phyloP scores from a whole-genome alignment of 2,113 vertebrate species.

The Gymnobelideus leadbeateri region DNA sequence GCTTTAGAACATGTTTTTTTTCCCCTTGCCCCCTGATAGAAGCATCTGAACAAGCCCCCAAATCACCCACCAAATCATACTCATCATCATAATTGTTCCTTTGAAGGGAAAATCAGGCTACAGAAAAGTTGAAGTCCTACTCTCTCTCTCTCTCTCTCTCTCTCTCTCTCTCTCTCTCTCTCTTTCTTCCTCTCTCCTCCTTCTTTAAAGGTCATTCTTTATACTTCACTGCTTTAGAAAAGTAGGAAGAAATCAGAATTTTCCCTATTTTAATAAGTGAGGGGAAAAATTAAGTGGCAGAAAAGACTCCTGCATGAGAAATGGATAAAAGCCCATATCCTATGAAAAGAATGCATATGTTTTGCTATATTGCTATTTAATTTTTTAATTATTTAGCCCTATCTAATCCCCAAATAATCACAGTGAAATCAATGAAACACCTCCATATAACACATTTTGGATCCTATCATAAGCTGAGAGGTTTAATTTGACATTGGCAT shows the following conservation, averaged over 20 bases:
- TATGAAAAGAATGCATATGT: conserved; percentile 35
- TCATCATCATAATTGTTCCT: conserved; percentile 22
- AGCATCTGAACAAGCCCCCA: background rate
- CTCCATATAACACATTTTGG: conserved; percentile 46
- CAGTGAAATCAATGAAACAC: conserved; percentile 30
- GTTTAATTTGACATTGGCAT: conserved; percentile 62
- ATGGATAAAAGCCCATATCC: conserved; percentile 49
- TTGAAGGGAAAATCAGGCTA: conserved; percentile 36
- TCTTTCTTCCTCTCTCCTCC: background rate
- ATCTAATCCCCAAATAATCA: conserved; percentile 48
- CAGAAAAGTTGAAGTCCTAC: conserved; percentile 45
- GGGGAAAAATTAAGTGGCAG: conserved; percentile 44
- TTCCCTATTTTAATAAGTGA: conserved; percentile 52
- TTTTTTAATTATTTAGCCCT: conserved; percentile 19
- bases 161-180: no score
- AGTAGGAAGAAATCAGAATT: conserved; percentile 43
- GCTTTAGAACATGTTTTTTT: background rate
- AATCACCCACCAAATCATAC: background rate
- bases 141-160: no score
- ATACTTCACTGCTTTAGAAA: conserved; percentile 12
- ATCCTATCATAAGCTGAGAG: conserved; percentile 60
- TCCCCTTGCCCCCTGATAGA: background rate
- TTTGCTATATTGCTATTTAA: conserved; percentile 56
- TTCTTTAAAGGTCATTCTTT: conserved; percentile 58
- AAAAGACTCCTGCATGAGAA: conserved; percentile 30